These are phyloP conservation scores for Gobiocypris rarus DNA, from an alignment of 2,113 vertebrate species.

Conservation along the genomic window DNA sequence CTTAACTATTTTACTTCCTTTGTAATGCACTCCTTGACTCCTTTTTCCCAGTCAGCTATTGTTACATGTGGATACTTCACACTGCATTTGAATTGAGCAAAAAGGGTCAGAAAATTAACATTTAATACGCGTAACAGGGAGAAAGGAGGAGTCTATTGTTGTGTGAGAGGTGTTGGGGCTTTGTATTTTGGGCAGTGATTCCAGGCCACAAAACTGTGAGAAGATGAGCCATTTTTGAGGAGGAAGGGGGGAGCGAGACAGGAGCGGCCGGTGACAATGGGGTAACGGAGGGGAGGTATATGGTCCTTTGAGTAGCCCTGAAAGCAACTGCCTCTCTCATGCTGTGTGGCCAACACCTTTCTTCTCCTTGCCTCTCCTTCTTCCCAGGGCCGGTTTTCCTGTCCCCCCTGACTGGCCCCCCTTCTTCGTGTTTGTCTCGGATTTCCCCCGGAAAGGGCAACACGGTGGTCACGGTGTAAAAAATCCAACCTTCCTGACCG, in stretches of 20 bases:
- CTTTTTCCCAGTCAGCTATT: constrained; percentile 21
- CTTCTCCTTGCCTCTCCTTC: constrained; percentile 50
- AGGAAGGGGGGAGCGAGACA: constrained; percentile 32
- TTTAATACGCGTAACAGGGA: constrained; percentile 54
- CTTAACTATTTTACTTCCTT: constrained; percentile 10
- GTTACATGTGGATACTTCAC: constrained; percentile 47
- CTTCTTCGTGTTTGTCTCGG: constrained; percentile 74
- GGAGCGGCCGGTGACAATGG: constrained; percentile 57
- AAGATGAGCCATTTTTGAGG: constrained; percentile 55
- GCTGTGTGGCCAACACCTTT: constrained; percentile 61
- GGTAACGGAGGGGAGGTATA: constrained; percentile 52
- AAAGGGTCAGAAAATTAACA: constrained; percentile 53
- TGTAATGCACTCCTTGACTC: constrained; percentile 38
- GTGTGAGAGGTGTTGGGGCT: constrained; percentile 62
- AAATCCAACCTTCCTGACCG: constrained; percentile 77
- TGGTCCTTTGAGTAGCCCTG: constrained; percentile 50
- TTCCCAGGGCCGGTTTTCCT: constrained; percentile 21
- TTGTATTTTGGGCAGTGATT: constrained; percentile 68
- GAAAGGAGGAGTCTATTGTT: constrained; percentile 41
- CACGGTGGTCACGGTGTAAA: constrained; percentile 75
- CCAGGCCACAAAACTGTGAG: constrained; percentile 64
- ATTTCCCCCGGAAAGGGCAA: constrained; percentile 82
- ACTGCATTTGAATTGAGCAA: constrained; percentile 47
- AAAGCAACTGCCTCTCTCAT: constrained; percentile 47
- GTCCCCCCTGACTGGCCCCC: constrained; percentile 44